Conservation (phyloP, 2,888 invertebrate species). For the Eucriotettix oculatus region DNA sequence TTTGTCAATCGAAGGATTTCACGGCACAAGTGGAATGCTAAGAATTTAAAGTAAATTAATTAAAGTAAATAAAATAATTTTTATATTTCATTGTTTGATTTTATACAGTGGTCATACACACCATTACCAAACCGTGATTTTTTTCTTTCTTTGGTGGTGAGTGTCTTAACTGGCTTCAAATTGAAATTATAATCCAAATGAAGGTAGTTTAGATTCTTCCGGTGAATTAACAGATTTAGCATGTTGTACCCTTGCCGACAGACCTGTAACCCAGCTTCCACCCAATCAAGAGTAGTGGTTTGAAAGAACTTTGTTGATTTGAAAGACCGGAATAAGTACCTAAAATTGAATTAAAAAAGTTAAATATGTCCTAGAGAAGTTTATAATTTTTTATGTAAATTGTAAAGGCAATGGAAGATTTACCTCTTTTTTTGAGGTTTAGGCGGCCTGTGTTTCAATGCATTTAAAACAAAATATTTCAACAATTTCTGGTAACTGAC, state of each 20-base stretch:
- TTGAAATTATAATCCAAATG: slow-evolving; percentile 99
- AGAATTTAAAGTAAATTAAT: slow-evolving; percentile 14
- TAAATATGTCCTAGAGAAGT: not conserved
- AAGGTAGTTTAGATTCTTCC: slow-evolving; percentile 97
- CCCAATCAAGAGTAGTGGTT: slow-evolving; percentile 98
- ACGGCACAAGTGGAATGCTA: slow-evolving; percentile 96
- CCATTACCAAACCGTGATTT: slow-evolving; percentile 94
- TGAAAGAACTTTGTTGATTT: slow-evolving; percentile 99
- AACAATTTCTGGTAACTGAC: slow-evolving; percentile 98
- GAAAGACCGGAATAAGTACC: slow-evolving; percentile 94
- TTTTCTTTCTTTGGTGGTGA: slow-evolving; percentile 98
- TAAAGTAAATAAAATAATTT: not conserved
- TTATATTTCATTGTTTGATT: not conserved
- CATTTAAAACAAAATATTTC: slow-evolving; percentile 96
- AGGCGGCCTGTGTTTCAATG: slow-evolving; percentile 90
- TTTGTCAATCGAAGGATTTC: slow-evolving; percentile 98
- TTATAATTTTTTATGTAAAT: not conserved
- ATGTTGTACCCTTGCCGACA: slow-evolving; percentile 99
- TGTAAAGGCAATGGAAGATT: not conserved
- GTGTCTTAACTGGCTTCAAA: slow-evolving; percentile 96
- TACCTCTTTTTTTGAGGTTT: slow-evolving; percentile 96
- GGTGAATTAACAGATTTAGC: slow-evolving; percentile 95
- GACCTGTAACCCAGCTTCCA: slow-evolving; percentile 95
- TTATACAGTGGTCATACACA: slow-evolving; percentile 22
- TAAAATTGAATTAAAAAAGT: slow-evolving; percentile 18